These are phyloP conservation scores for Tinamus guttatus DNA, from an alignment of 2,113 vertebrate species.

Conservation along the genomic window DNA sequence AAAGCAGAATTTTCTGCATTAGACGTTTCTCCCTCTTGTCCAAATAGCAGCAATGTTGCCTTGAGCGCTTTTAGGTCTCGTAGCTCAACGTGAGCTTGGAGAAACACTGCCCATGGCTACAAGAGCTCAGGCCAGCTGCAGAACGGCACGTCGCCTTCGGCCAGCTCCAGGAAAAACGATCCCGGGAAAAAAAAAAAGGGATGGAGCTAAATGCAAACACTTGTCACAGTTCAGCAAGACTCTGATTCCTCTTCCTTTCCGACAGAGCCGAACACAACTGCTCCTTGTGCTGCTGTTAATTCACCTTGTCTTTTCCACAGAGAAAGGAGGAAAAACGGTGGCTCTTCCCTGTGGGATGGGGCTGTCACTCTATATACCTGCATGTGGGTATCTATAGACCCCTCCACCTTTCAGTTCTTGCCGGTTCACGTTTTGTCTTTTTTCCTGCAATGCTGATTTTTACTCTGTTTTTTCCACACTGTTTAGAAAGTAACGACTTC, in stretches of 20 bases:
- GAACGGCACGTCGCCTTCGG: not conserved
- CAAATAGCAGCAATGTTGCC: not conserved
- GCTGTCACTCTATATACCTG: too few relatives aligned
- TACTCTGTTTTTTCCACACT: not conserved
- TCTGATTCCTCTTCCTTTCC: not conserved
- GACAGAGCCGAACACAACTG: accelerated
- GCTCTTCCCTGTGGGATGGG: not conserved
- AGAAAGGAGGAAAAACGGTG: not conserved
- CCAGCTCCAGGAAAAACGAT: not conserved
- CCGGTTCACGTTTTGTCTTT: not conserved
- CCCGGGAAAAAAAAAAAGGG: not conserved
- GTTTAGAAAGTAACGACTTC: not conserved
- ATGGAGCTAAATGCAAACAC: not conserved
- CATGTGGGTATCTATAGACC: too few relatives aligned
- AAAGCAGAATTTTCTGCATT: not conserved
- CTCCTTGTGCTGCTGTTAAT: not conserved
- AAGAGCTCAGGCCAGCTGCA: not conserved
- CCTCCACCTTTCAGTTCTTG: not conserved
- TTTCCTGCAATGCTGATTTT: not conserved
- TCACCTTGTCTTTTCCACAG: not conserved
- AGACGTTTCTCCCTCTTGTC: not conserved
- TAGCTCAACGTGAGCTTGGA: not conserved
- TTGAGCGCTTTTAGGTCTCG: not conserved
- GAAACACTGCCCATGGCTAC: not conserved
- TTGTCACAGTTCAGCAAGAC: not conserved